Percentiles rank a stretch among this genome's conserved stretches.
phyloP scores from a whole-genome alignment of 2,888 invertebrate species.

The Carterocephalus palaemon region DNA sequence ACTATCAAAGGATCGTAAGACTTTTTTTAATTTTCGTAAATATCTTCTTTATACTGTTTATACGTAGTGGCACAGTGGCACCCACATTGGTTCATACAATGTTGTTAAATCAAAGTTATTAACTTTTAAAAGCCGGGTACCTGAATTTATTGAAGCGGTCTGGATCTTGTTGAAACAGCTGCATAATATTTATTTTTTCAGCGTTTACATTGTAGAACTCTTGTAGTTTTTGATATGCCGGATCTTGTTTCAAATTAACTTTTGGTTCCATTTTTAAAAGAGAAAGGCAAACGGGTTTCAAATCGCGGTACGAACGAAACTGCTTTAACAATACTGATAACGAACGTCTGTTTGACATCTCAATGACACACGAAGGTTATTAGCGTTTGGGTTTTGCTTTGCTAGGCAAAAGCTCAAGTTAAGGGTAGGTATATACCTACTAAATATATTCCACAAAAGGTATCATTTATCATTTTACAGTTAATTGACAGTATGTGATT shows the following conservation, averaged over 20 bases:
- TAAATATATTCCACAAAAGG: too few relatives aligned
- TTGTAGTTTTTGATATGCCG: constrained; percentile 86
- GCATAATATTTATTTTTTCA: constrained; percentile 86
- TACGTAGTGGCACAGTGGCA: too few relatives aligned
- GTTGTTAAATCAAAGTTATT: neutral
- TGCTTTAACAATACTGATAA: constrained; percentile 56
- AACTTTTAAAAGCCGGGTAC: constrained; percentile 66
- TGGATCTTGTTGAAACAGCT: constrained; percentile 89
- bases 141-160: constrained; percentile 93
- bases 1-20: too few relatives aligned
- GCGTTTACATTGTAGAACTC: constrained; percentile 85
- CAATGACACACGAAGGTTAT: constrained; percentile 74
- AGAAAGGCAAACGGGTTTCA: constrained; percentile 36
- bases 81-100: too few relatives aligned
- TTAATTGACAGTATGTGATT: too few relatives aligned
- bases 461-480: too few relatives aligned
- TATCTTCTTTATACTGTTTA: too few relatives aligned
- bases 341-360: constrained; percentile 69
- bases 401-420: too few relatives aligned
- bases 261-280: constrained; percentile 65
- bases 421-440: too few relatives aligned
- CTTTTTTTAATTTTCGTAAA: too few relatives aligned
- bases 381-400: constrained; percentile 51
- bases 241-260: constrained; percentile 74
- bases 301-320: constrained; percentile 40